These are phyloP conservation scores for Drosophila recens DNA, from an alignment of 2,888 invertebrate species.

Conservation along the genomic window DNA sequence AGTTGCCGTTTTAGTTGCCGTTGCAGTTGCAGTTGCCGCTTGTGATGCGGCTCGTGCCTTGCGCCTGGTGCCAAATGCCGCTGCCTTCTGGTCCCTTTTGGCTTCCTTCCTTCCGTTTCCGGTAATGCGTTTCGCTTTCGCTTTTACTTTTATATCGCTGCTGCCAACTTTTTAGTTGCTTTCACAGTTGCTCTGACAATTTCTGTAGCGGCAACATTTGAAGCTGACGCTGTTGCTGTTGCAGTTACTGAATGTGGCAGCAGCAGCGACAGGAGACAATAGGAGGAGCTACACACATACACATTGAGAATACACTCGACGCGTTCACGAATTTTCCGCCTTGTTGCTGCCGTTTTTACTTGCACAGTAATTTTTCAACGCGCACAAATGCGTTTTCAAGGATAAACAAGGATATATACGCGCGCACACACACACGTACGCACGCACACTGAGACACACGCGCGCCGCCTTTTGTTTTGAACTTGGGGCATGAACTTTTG, in stretches of 20 bases:
- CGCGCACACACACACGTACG: slow-evolving; percentile 2
- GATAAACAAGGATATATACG: slow-evolving; percentile 53
- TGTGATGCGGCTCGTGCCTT: slow-evolving; percentile 18
- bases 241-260: slow-evolving; percentile 7
- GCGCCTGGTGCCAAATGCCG: slow-evolving; percentile 12
- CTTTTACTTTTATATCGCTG: slow-evolving; percentile 50
- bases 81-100: slow-evolving; percentile 28
- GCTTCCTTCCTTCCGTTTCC: slow-evolving; percentile 30
- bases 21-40: slow-evolving; percentile 27
- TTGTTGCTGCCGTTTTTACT: slow-evolving; percentile 51
- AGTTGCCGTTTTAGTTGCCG: slow-evolving; percentile 28
- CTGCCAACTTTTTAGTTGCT: slow-evolving; percentile 49
- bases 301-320: slow-evolving; percentile 11
- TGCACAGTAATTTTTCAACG: slow-evolving; percentile 42
- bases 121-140: slow-evolving; percentile 49
- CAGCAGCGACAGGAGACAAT: not conserved
- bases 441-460: slow-evolving; percentile 4
- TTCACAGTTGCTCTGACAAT: slow-evolving; percentile 47
- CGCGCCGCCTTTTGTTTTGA: slow-evolving; percentile 42
- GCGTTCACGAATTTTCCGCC: slow-evolving; percentile 45
- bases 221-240: slow-evolving; percentile 22
- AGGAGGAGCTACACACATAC: slow-evolving; percentile 4
- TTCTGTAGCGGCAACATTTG: slow-evolving; percentile 39
- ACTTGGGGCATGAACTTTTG: slow-evolving; percentile 54
- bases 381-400: slow-evolving; percentile 53